These are phyloP conservation scores for Lissocephala sabroskyi DNA, from an alignment of 2,888 invertebrate genomes.

Conservation along the genomic window DNA sequence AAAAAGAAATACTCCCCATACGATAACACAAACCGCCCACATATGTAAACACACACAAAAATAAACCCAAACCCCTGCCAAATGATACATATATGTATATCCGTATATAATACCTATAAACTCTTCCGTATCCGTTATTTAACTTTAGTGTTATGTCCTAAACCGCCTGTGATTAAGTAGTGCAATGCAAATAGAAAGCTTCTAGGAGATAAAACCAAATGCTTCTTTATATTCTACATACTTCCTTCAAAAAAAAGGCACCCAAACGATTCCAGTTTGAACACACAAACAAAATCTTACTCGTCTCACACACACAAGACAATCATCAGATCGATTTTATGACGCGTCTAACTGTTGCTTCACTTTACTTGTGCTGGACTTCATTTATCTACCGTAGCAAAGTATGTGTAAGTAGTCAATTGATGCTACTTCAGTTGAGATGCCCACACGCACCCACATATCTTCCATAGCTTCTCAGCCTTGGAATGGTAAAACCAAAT, in stretches of 20 bases:
- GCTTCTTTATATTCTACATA: conserved; percentile 16
- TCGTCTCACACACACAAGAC: conserved; percentile 10
- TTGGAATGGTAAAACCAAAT: conserved; percentile 19
- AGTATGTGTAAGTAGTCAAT: conserved; percentile 7
- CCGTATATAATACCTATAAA: too few relatives aligned
- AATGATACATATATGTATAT: too few relatives aligned
- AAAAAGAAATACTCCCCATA: conserved; percentile 15
- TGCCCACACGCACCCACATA: conserved; percentile 6
- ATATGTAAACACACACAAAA: conserved; percentile 1
- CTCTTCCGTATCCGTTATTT: not conserved
- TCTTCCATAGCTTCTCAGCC: too few relatives aligned
- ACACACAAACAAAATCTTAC: conserved; percentile 3
- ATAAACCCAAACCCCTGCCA: too few relatives aligned
- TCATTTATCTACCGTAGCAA: not conserved
- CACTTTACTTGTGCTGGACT: conserved; percentile 15
- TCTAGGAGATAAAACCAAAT: conserved; percentile 16
- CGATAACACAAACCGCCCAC: conserved; percentile 14
- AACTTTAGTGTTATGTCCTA: not conserved
- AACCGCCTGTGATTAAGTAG: conserved; percentile 1
- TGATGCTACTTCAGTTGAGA: conserved; percentile 17
- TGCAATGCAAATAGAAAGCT: conserved; percentile 9
- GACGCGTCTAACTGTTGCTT: conserved; percentile 23
- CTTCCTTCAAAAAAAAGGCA: conserved; percentile 6
- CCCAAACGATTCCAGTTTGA: conserved; percentile 16
- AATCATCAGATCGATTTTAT: not conserved